A percentile compares a stretch with the other conserved stretches of the same genome.
Conservation (phyloP, 2,888 invertebrate genomes). For the Prenolepis imparis region DNA sequence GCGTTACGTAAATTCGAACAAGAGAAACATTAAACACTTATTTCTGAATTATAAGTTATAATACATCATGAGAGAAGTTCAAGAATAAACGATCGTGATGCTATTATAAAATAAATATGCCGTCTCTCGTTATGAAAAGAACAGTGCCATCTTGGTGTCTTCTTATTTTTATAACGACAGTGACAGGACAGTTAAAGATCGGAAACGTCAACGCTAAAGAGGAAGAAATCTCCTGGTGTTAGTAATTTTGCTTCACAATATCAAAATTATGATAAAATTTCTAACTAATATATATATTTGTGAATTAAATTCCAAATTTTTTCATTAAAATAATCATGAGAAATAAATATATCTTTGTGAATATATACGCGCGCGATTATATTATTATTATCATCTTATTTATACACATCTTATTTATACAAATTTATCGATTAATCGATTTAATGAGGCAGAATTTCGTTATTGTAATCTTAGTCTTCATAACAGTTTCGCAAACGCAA, state of each 20-base stretch:
- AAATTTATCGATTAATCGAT: not conserved
- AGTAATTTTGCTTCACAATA: not conserved
- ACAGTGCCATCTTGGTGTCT: constrained; percentile 1
- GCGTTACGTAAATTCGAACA: not conserved
- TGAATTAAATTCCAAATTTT: not conserved
- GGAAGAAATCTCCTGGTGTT: not conserved
- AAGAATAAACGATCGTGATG: not conserved
- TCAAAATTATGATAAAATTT: not conserved
- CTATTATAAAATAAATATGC: constrained; percentile 23
- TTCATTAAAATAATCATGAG: not conserved
- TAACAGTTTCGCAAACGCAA: constrained; percentile 12
- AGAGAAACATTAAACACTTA: not conserved
- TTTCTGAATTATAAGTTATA: not conserved
- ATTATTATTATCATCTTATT: not conserved
- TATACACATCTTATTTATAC: not conserved
- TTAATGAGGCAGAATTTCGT: not conserved
- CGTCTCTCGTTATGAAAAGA: not conserved
- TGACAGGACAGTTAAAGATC: not conserved
- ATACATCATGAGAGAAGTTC: not conserved
- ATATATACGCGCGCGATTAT: not conserved
- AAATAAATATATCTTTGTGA: not conserved
- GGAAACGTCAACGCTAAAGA: not conserved
- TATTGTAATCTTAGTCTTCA: not conserved
- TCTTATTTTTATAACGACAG: constrained; percentile 7
- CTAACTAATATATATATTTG: not conserved